Evolutionary conservation across 2,888 invertebrate genomes (phyloP).

Genomic region (Epicampocera succincta): DNA sequence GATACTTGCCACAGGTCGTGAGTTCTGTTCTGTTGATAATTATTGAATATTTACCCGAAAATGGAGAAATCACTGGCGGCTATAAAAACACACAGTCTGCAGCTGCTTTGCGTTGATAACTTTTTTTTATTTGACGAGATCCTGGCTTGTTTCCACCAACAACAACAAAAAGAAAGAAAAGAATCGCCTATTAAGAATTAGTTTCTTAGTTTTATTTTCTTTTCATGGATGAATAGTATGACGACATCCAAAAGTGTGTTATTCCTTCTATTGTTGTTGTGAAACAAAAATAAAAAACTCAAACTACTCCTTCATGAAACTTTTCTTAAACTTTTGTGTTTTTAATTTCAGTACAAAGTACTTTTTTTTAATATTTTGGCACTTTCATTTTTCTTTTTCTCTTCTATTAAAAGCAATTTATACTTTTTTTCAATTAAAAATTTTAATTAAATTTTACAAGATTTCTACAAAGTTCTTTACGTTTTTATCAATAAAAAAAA

Average conservation of each 20-base stretch:
- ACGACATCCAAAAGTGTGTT: conserved; percentile 38
- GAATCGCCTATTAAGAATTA: conserved; percentile 8
- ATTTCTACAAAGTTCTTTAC: conserved; percentile 8
- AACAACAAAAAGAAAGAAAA: conserved; percentile 20
- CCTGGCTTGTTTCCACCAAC: background rate
- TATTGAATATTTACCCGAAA: too few relatives aligned
- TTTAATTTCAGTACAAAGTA: background rate
- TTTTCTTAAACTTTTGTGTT: background rate
- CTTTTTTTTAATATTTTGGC: conserved; percentile 26
- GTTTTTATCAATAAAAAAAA: conserved; percentile 32
- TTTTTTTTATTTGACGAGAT: too few relatives aligned
- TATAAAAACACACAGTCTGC: too few relatives aligned
- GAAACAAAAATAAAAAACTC: conserved; percentile 10
- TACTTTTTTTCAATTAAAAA: background rate
- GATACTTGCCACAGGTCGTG: too few relatives aligned
- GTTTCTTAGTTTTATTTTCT: conserved; percentile 7
- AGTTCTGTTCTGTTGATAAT: too few relatives aligned
- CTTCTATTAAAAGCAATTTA: background rate
- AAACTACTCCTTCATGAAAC: conserved; percentile 25
- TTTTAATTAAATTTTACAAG: background rate
- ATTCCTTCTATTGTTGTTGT: conserved; percentile 20
- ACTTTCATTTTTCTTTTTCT: conserved; percentile 19
- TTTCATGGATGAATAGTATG: conserved; percentile 11
- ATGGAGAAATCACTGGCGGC: too few relatives aligned
- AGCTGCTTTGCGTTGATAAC: too few relatives aligned